Base-by-base conservation (phyloP, 1,140 invertebrate species). In the Penaeus japonicus region DNA sequence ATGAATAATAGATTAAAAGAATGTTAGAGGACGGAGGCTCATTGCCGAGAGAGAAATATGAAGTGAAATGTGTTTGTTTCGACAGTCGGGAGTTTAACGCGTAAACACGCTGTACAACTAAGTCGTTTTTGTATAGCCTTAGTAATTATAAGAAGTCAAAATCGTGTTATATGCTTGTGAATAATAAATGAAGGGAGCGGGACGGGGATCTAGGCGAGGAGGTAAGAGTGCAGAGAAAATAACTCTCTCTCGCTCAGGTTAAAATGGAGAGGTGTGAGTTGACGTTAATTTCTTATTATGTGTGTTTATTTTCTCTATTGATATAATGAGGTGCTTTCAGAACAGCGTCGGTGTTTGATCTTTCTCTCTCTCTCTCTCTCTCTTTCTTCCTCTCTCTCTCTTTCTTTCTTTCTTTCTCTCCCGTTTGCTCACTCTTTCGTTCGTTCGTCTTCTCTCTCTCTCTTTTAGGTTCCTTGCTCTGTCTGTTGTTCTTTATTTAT, bases 1-100 rank as follows among this genome's bases (percentile, higher is more conserved):
- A 27, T 83, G 81, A 65, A 83, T 83, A 22, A 83, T 83, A 65
- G 24, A 83, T 65, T 83, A 83, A 62, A 83, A 59, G 81, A 83
- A 83, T 83, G 57, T 65, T 83, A 65, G 54, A 83, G 57, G 59
- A 83, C 30, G 57, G 39, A 27, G 32, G 24, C 30, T 65, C 30
- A 83, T 83, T 59, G 59, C 57, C 54, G 57, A 62, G 59, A 65
- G 30, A 83, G 59, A 39, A 30, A 59, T 53, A 2, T 27, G 39
- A 17, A 53, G 39, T 79, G 77, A 27, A 17, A 53, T 30, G 55
- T 59, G 55, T 62, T 65, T 62, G 54, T 65, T 83, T 83, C 80
- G 54, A 59, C 59, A 59, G 54, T 47, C 80, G 24, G 27, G 39
- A 32, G n/a, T 39, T 83, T 83, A 59, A 62, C 54, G n/a, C 80